These are phyloP conservation scores for Pangasius krempfi DNA, from an alignment of 2,797 vertebrate genomes.

Conservation along the genomic window DNA sequence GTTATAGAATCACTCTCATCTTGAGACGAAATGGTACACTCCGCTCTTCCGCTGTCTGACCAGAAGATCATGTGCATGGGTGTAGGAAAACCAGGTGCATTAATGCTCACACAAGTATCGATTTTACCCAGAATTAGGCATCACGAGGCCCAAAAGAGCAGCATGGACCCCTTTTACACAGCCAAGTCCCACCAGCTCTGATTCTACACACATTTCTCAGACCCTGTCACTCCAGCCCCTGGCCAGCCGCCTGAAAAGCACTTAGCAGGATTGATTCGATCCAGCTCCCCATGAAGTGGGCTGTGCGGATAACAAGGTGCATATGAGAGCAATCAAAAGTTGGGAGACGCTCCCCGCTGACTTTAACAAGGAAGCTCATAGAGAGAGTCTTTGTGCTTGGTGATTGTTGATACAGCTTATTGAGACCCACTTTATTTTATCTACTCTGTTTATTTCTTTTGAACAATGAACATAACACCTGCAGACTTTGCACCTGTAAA, in stretches of 20 bases:
- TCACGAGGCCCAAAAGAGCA: slow-evolving; percentile 17
- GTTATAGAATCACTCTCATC: not conserved
- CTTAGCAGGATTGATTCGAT: slow-evolving; percentile 53
- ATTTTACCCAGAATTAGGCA: slow-evolving; percentile 39
- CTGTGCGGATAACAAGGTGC: slow-evolving; percentile 52
- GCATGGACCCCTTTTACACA: slow-evolving; percentile 27
- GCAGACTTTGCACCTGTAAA: slow-evolving; percentile 6
- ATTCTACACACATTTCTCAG: slow-evolving; percentile 41
- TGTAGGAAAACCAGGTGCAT: slow-evolving; percentile 20
- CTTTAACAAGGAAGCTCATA: slow-evolving; percentile 53
- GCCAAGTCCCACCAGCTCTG: slow-evolving; percentile 41
- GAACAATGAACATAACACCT: not conserved
- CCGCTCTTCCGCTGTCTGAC: not conserved
- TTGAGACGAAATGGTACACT: slow-evolving; percentile 8
- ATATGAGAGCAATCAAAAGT: slow-evolving; percentile 54
- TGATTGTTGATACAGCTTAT: slow-evolving; percentile 50
- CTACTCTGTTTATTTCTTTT: slow-evolving; percentile 9
- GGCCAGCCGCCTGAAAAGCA: slow-evolving; percentile 55
- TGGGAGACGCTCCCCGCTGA: slow-evolving; percentile 53
- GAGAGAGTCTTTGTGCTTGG: slow-evolving; percentile 40
- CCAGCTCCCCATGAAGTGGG: slow-evolving; percentile 41
- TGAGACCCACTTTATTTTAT: slow-evolving; percentile 44
- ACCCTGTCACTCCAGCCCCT: slow-evolving; percentile 49
- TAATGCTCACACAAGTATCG: slow-evolving; percentile 40
- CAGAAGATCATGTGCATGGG: slow-evolving; percentile 12